Evolutionary conservation across 2,888 invertebrate species (phyloP).

Genomic region (Chirona hameri): DNA sequence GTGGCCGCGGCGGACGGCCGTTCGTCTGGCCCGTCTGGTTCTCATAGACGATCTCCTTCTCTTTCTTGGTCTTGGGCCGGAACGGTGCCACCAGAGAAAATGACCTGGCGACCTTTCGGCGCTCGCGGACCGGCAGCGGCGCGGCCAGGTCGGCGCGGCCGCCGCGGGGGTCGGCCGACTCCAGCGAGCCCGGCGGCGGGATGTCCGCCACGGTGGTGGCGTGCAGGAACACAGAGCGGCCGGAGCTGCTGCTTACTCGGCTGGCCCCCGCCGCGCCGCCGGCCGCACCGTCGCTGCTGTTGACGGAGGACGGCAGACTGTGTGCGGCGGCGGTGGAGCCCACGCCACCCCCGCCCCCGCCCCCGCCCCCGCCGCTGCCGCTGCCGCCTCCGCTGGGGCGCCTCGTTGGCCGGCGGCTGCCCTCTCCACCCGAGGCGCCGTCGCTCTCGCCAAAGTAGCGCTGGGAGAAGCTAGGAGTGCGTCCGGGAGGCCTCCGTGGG

Average conservation of each 20-base stretch:
- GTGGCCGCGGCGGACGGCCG: constrained; percentile 38
- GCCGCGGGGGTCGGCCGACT: constrained; percentile 31
- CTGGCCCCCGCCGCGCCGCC: neutral
- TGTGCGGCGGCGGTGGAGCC: neutral
- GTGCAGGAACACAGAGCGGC: constrained; percentile 42
- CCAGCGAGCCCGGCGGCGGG: constrained; percentile 39
- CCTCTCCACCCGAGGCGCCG: constrained; percentile 1
- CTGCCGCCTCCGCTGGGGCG: neutral
- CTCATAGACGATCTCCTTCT: constrained; percentile 35
- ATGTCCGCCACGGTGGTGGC: constrained; percentile 43
- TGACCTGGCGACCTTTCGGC: constrained; percentile 37
- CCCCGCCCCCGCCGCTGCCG: neutral
- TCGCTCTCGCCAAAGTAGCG: constrained; percentile 40
- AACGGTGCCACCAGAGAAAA: constrained; percentile 39
- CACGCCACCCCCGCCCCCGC: neutral
- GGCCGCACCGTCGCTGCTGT: constrained; percentile 36
- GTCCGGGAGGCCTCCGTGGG: constrained; percentile 29
- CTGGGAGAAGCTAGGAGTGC: constrained; percentile 36
- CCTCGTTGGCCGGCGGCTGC: neutral
- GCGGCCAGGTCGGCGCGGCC: constrained; percentile 25
- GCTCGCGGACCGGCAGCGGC: constrained; percentile 32
- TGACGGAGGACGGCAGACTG: constrained; percentile 32
- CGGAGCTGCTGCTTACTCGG: constrained; percentile 29
- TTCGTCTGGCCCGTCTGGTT: constrained; percentile 32
- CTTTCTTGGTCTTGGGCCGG: constrained; percentile 35